phyloP scores from a whole-genome alignment of 2,113 vertebrate species.

The Oncorhynchus clarkii region DNA sequence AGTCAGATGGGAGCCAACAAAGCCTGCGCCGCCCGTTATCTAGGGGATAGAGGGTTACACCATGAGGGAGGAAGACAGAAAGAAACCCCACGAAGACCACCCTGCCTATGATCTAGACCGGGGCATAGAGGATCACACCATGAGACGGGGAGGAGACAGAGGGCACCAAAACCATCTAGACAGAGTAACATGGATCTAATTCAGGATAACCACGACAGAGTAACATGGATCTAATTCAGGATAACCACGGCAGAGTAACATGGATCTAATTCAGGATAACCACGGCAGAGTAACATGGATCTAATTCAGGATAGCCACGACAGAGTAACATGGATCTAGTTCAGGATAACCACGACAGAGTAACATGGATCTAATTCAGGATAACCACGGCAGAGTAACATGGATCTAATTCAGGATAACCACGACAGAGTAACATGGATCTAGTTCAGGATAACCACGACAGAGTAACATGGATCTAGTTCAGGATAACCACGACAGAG shows the following conservation, averaged over 20 bases:
- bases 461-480: no score
- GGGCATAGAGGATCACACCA: no score
- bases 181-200: neutral
- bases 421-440: neutral
- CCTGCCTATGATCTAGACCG: no score
- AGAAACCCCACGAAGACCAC: neutral
- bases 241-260: no score
- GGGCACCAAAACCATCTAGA: neutral
- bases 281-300: neutral
- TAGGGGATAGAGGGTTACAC: constrained; percentile 42
- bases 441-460: no score
- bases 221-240: no score
- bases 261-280: neutral
- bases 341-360: neutral
- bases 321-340: no score
- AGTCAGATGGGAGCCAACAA: constrained; percentile 96
- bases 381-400: no score
- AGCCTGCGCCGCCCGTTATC: constrained; percentile 97
- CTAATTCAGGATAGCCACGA: no score
- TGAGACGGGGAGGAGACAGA: neutral
- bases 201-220: neutral
- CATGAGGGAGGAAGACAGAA: neutral
- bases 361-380: no score
- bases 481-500: neutral
- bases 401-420: neutral